Base-by-base conservation (phyloP, 2,888 invertebrate species). In the Cerastis rubricosa region DNA sequence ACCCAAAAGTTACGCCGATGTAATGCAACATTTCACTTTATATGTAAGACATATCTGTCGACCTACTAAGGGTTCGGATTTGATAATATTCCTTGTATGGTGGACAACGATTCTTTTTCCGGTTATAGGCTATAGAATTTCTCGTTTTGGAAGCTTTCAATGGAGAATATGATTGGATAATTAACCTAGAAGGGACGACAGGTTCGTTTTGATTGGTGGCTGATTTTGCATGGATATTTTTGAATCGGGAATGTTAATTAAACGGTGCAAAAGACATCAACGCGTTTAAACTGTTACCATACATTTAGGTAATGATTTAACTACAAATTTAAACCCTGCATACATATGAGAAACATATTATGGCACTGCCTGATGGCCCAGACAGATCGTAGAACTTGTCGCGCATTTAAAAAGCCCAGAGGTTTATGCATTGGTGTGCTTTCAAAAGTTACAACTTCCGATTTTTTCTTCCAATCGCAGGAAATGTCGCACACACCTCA, bases 1-100 rank as follows among this genome's bases (percentile, higher is more conserved):
- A 74, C 88, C 88, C 80, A 72, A 64, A 78, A 66, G 71, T 88
- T 86, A 74, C 85, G 76, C 61, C 75, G 80, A 57, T 25, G 79
- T 77, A 76, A 76, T 80, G 71, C 74, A 85, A 84, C 66, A 77
- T 81, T 87, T 77, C 70, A 80, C 76, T 76, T 64, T 61, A 40
- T 74, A 79, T 49, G 73, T 75, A 75, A 61, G 63, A 66, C 71
- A 71, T 78, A 72, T 76, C 68, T 72, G 81, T 69, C 71, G 83
- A 81, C 84, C 81, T 78, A 83, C 85, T 83, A 68, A 75, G 35
- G 74, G 70, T 76, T 67, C 61, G 51, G 63, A 68, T 76, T 47
- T 70, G n/a, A 29, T 49, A 79, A 72, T 49, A 25, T 40, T 61
- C 74, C 76, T 64, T 51, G 45, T 77, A 80, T n/a, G 73, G 68